phyloP scores from a whole-genome alignment of 1,140 invertebrate genomes.

The Tyrophagus putrescentiae region DNA sequence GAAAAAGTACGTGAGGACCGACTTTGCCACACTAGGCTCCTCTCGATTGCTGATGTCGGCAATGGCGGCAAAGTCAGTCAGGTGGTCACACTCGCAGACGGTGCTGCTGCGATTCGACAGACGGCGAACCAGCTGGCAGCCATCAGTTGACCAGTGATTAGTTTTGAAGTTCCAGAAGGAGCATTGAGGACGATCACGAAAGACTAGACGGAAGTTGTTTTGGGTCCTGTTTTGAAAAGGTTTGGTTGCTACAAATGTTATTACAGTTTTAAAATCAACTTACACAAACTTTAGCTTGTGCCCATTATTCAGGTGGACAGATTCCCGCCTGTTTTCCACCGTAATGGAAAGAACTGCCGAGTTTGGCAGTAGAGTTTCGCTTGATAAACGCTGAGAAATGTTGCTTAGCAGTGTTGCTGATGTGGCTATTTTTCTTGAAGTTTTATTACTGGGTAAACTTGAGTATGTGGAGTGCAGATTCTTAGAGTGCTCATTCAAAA shows the following conservation, averaged over 20 bases:
- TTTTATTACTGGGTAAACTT: no score
- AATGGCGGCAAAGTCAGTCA: constrained; percentile 43
- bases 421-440: no score
- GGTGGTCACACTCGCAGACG: constrained; percentile 36
- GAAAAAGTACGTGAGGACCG: constrained; percentile 21
- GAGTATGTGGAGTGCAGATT: no score
- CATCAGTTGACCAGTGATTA: constrained; percentile 1
- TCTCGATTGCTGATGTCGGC: constrained; percentile 44
- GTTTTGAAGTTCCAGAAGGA: not conserved
- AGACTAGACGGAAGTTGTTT: not conserved
- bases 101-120: constrained; percentile 21
- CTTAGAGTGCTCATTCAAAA: no score
- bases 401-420: no score
- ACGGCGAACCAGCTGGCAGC: not conserved
- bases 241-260: not conserved
- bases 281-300: not conserved
- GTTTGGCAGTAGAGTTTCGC: not conserved
- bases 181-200: constrained; percentile 3
- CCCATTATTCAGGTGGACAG: not conserved
- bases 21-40: not conserved
- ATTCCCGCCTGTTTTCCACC: not conserved
- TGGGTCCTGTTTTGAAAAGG: not conserved
- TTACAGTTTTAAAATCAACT: constrained; percentile 3
- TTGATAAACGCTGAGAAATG: no score
- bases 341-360: not conserved